Base-by-base conservation (phyloP, 2,113 vertebrate species). In the Accipiter virgatus region DNA sequence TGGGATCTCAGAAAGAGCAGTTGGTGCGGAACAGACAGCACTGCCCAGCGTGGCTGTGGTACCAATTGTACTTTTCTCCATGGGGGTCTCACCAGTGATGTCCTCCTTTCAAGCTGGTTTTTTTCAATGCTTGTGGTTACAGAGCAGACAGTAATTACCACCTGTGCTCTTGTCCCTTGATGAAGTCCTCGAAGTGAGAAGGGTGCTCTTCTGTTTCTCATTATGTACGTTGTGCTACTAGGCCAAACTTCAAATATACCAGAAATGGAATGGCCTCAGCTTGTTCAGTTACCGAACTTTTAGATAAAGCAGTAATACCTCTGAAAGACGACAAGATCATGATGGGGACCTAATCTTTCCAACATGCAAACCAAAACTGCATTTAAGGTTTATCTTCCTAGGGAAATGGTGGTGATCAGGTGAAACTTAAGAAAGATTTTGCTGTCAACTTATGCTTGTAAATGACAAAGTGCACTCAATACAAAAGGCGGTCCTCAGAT, bases 211-310 rank as follows among this genome's bases (percentile, higher is more conserved):
- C 11, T 4, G 4, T 6, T 42, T 53, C 27, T 22, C 26, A 3
- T 6, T 31, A 3, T 5, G 5, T 6, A 3, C 2, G 0, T 45
- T 16, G 13, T 40, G 23, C 40, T 61, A 20, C 58, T 55, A 11
- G 20, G 52, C 53, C 26, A 52, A 13, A 29, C 3, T 9, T 26
- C 12, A 58, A 17, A 45, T 0, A 2, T 19, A 5, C 20, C 43
- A 6, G 10, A 20, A 9, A 6, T 2, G 21, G 25, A 29, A 82
- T 18, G 8, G 31, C 31, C 19, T 70, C 13, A 3, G 9, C 16
- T 53, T 58, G 42, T n/a, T 38, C 38, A 26, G 17, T 47, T 43
- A 26, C 20, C 1, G 0, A 5, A 17, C 9, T 7, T 68, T 79
- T 53, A n/a, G 10, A 13, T 38, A 45, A 25, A n/a, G n/a, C 20